phyloP scores from a whole-genome alignment of 2,797 vertebrate species.

The Petrocephalus schoutedeni region DNA sequence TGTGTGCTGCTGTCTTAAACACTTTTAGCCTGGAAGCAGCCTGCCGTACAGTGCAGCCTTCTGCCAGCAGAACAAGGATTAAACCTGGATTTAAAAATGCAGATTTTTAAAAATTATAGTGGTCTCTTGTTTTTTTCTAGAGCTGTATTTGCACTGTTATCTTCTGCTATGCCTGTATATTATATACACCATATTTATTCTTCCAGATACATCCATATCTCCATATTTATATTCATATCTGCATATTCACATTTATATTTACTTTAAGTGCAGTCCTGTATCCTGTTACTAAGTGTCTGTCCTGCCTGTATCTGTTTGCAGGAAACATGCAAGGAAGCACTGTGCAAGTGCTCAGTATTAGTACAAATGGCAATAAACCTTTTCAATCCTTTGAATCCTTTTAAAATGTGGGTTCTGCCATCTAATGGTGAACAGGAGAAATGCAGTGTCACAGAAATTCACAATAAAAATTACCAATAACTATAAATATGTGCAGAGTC shows the following conservation, averaged over 20 bases:
- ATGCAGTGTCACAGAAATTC: background rate
- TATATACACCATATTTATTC: background rate
- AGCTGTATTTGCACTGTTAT: background rate
- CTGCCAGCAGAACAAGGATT: no score
- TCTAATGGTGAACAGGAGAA: background rate
- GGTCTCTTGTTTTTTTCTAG: no score
- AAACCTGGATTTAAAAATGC: no score
- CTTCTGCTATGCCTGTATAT: background rate
- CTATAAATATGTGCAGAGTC: background rate
- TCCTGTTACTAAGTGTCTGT: background rate
- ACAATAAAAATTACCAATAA: background rate
- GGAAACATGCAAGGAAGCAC: background rate
- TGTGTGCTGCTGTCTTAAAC: no score
- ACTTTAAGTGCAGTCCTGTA: background rate
- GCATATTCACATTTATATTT: background rate
- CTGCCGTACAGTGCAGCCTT: no score
- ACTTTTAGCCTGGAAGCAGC: no score
- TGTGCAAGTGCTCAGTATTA: background rate
- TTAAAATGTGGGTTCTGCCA: conserved; percentile 15
- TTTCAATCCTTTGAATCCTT: background rate
- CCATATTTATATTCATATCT: background rate
- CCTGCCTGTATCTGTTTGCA: background rate
- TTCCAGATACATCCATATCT: background rate
- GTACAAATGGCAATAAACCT: background rate
- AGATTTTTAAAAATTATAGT: no score